These are phyloP conservation scores for Saccostrea cuccullata DNA, from an alignment of 1,140 invertebrate species.

Conservation along the genomic window DNA sequence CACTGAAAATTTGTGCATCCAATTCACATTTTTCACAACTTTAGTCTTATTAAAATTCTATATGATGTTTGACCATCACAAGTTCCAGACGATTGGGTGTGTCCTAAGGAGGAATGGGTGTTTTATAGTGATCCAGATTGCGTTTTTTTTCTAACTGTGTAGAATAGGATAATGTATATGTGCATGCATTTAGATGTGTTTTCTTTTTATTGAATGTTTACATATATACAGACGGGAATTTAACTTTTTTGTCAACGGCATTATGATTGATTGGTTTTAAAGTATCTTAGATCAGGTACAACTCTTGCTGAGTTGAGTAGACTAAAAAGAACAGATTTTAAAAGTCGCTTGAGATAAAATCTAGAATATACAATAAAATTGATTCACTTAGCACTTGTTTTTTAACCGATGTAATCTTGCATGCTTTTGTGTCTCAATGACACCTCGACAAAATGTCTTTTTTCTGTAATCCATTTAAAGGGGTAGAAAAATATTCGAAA, in stretches of 20 bases:
- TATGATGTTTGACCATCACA: too few relatives aligned
- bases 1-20: too few relatives aligned
- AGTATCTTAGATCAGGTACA: conserved; percentile 11
- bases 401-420: conserved; percentile 18
- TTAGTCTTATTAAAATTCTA: too few relatives aligned
- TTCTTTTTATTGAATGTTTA: neutral
- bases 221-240: neutral
- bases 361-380: conserved; percentile 19
- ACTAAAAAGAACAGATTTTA: conserved; percentile 28
- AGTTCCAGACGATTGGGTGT: too few relatives aligned
- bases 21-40: too few relatives aligned
- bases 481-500: conserved; percentile 5
- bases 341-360: conserved; percentile 15
- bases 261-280: neutral
- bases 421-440: conserved; percentile 9
- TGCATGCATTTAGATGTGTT: neutral
- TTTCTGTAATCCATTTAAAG: neutral
- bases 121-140: too few relatives aligned
- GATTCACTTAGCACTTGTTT: conserved; percentile 28
- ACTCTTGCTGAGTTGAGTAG: conserved; percentile 4
- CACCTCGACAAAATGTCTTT: neutral
- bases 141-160: too few relatives aligned
- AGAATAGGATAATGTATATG: neutral
- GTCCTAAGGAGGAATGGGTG: too few relatives aligned
- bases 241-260: neutral